Conservation (phyloP, 2,888 invertebrate genomes). For the Sepiola atlantica region DNA sequence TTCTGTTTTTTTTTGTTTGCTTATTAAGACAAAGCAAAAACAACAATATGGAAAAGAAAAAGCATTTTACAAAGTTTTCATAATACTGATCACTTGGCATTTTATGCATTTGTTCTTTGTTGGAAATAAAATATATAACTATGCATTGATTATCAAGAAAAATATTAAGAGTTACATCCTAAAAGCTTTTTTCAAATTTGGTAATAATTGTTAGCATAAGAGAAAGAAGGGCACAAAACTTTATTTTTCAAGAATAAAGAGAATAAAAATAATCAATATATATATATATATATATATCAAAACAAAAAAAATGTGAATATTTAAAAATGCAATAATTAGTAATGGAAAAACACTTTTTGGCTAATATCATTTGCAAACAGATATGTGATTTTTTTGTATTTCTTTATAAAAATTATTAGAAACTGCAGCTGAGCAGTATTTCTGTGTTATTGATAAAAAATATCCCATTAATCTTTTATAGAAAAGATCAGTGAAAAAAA, state of each 20-base stretch:
- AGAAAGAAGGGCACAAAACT: not conserved
- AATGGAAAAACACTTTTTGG: conserved; percentile 6
- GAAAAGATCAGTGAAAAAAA: not conserved
- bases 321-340: conserved; percentile 8
- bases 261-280: not conserved
- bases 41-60: not conserved
- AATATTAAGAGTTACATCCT: not conserved
- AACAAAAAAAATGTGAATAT: not conserved
- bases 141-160: not conserved
- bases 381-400: not conserved
- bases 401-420: not conserved
- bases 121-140: not conserved
- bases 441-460: not conserved
- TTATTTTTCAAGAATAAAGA: not conserved
- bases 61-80: not conserved
- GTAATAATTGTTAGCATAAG: not conserved
- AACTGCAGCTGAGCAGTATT: not conserved
- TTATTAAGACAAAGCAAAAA: not conserved
- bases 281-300: too few relatives aligned
- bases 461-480: not conserved
- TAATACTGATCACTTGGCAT: not conserved
- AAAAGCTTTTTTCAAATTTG: conserved; percentile 32
- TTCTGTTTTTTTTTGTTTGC: not conserved
- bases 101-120: not conserved
- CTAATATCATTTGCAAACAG: not conserved